Base-by-base conservation (phyloP, 2,113 vertebrate species). In the Regulus satrapa region DNA sequence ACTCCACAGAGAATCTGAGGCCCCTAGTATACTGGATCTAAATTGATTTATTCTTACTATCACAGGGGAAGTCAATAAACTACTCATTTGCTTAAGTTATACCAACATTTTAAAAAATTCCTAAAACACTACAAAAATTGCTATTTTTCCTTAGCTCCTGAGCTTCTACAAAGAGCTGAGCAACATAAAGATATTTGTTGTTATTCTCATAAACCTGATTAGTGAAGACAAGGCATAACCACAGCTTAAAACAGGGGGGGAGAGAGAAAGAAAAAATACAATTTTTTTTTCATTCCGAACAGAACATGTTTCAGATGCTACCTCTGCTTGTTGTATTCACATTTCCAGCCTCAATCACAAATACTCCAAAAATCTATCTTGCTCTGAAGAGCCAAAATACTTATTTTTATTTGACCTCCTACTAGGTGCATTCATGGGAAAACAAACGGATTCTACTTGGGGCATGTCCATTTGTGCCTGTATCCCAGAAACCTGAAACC, bases 401-500 rank as follows among this genome's bases (percentile, higher is more conserved):
- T 90, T 96, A 95, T 97, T 98, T 93, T 96, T 88, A 93, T 97
- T 96, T 97, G 96, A 98, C 95, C 97, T 98, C 97, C 97, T 88
- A 85, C 94, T 95, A 96, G 88, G 88, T 97, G 81, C 82, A 95
- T 91, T 95, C 93, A 96, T 96, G 96, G 94, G 88, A 96, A 95
- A 97, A 94, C 89, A 97, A 96, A 97, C 95, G 85, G 87, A 96
- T 97, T 81, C 59, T 95, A 95, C 95, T 73, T 88, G 55, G 90
- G 89, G 64, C n/a, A 61, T 92, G 87, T 85, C 88, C 92, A 49
- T 80, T 97, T 97, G 92, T 96, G 92, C 96, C 90, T 97, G 69
- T 92, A 92, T 96, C 82, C 93, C 93, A 95, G 97, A 91, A 96
- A 98, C 89, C 94, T 95, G 85, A 95, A 93, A 85, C 74, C 64